Conservation (phyloP, 2,888 invertebrate species). For the Euplexia lucipara region DNA sequence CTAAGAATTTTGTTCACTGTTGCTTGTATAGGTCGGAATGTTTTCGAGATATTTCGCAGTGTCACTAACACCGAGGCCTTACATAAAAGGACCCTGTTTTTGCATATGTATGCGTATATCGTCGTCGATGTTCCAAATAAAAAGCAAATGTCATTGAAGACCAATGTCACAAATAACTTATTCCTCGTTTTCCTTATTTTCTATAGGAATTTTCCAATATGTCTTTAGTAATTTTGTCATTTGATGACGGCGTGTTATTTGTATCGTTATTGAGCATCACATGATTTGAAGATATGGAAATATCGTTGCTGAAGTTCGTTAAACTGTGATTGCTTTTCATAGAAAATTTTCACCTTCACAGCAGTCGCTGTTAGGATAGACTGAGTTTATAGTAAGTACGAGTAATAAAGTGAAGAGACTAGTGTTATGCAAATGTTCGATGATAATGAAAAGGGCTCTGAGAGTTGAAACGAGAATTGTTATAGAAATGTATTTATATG, state of each 20-base stretch:
- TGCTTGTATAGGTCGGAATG: slow-evolving; percentile 69
- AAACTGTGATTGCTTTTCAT: slow-evolving; percentile 46
- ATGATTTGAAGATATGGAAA: slow-evolving; percentile 50
- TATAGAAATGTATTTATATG: slow-evolving; percentile 38
- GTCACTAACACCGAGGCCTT: slow-evolving; percentile 64
- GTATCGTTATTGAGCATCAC: slow-evolving; percentile 36
- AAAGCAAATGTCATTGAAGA: slow-evolving; percentile 38
- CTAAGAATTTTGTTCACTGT: slow-evolving; percentile 61
- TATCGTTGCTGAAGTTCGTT: slow-evolving; percentile 39
- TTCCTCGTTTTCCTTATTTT: slow-evolving; percentile 26
- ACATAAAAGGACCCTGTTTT: slow-evolving; percentile 59
- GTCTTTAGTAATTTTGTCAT: slow-evolving; percentile 26
- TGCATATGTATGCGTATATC: slow-evolving; percentile 20
- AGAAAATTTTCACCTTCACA: slow-evolving; percentile 38
- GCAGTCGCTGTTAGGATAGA: slow-evolving; percentile 33
- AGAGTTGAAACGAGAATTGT: slow-evolving; percentile 27
- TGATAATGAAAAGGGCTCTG: slow-evolving; percentile 32
- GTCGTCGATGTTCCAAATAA: slow-evolving; percentile 34
- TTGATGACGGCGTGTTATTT: slow-evolving; percentile 33
- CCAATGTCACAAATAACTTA: slow-evolving; percentile 11
- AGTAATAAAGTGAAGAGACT: slow-evolving; percentile 21
- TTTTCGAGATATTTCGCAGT: slow-evolving; percentile 68
- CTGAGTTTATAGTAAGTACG: slow-evolving; percentile 14
- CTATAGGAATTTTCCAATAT: slow-evolving; percentile 38
- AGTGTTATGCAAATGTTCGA: slow-evolving; percentile 39